Evolutionary conservation across 92 coral and sea anemone genomes (phyloP), one percentile per base, ranked within the genome.

Genomic region (Paramuricea clavata): DNA sequence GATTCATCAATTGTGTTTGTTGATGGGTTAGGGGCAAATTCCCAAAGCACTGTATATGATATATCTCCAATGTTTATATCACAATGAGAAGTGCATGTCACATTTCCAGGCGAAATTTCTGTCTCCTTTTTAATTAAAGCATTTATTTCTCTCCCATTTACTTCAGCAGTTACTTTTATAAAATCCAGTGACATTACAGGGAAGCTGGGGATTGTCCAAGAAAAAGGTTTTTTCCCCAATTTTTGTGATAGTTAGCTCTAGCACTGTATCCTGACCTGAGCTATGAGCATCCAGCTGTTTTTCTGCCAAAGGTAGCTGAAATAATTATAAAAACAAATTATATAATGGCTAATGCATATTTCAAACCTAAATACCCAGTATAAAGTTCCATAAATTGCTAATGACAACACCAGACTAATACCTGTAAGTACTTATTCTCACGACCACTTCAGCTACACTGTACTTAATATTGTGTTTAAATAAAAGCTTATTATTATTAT

Each of bases 181-280:
- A 92, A 92, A 65, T 88, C 64, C 34, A 91, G 27, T 36, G 90
- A 42, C 71, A 83, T 32, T 2, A 91, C 89, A n/a, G 94, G 89
- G 81, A 91, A 91, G 82, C 91, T 78, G 32, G 92, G 92, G 73
- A 87, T 88, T 26, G 70, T 80, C 90, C 92, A 88, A 12, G 4
- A 54, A 44, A 83, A 44, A 36, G 47, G 74, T 2, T 12, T 50
- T 12, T 12, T 50, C 3, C 22, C 21, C 3, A n/a, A 50, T 16
- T 50, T 50, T 16, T 50, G 59, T 50, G 21, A 50, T 16, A 50
- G 12, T 50, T 50, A 50, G 21, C 21, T 50, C 59, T 16, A 50
- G 22, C 49, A 42, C 49, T 42, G 49, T 5, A 42, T 42, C 49
- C 49, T 42, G 49, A 42, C 49, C 6, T 42, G 49, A 42, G 6